Evolutionary conservation across 1,140 invertebrate species (phyloP).

Genomic region (Asbolus verrucosus): DNA sequence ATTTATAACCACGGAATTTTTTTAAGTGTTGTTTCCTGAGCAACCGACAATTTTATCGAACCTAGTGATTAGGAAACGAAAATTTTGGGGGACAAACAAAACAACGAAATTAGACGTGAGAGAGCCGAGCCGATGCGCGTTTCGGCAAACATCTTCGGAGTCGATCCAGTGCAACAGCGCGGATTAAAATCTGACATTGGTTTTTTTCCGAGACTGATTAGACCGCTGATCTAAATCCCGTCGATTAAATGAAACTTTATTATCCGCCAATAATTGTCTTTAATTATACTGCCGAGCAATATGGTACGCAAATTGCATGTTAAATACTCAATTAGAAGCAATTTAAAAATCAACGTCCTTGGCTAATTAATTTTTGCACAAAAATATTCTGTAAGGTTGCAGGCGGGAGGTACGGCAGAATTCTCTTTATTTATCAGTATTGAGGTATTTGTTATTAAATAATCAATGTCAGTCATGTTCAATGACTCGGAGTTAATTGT

Average conservation of each 20-base stretch:
- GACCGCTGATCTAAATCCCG: constrained; percentile 13
- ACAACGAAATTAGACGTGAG: too few species aligned
- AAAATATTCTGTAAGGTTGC: constrained; percentile 25
- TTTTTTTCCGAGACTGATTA: background rate
- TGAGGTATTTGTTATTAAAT: constrained; percentile 30
- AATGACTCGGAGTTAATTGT: constrained; percentile 12
- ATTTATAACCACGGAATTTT: constrained; percentile 13
- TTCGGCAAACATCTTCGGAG: background rate
- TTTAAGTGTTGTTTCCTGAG: constrained; percentile 7
- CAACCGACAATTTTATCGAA: background rate
- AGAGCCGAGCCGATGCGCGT: too few species aligned
- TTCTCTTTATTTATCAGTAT: constrained; percentile 12
- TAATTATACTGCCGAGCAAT: constrained; percentile 10
- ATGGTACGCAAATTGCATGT: constrained; percentile 9
- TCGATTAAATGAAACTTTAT: background rate
- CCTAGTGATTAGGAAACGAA: too few species aligned
- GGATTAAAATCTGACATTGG: constrained; percentile 1
- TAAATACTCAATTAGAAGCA: constrained; percentile 9
- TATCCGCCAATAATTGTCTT: constrained; percentile 4
- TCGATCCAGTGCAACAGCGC: too few species aligned
- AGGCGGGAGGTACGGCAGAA: constrained; percentile 5
- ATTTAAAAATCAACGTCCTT: constrained; percentile 13
- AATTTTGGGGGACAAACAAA: too few species aligned
- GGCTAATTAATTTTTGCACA: constrained; percentile 30
- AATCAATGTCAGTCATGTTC: constrained; percentile 37